Conservation (phyloP, 2,113 vertebrate genomes). For the Leptodactylus fuscus region DNA sequence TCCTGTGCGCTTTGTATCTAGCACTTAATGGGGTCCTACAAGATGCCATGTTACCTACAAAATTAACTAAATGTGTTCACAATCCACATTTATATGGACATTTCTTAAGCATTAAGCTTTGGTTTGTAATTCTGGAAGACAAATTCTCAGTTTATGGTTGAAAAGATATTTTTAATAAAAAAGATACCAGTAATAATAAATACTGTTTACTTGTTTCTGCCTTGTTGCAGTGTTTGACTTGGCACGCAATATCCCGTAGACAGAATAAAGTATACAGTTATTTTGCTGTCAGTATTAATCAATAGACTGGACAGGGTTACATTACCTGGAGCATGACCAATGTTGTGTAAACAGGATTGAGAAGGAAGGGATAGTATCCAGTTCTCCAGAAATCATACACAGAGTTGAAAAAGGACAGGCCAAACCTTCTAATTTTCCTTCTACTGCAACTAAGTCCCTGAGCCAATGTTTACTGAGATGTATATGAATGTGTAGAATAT, state of each 20-base stretch:
- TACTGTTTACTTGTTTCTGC: not conserved
- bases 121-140: not conserved
- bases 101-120: not conserved
- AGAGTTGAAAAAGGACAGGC: too few relatives aligned
- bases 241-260: not conserved
- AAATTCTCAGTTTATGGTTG: not conserved
- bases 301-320: not conserved
- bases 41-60: not conserved
- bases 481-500: not conserved
- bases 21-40: conserved; percentile 51
- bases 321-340: not conserved
- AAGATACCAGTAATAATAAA: not conserved
- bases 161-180: not conserved
- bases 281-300: conserved; percentile 15
- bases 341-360: not conserved
- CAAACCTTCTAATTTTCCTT: not conserved
- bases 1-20: conserved; percentile 79
- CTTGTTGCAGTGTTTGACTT: not conserved
- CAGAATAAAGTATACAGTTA: not conserved
- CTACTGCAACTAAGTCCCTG: not conserved
- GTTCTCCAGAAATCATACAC: not conserved
- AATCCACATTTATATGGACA: not conserved
- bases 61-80: not conserved
- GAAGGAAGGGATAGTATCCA: not conserved
- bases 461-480: not conserved